These are phyloP conservation scores for Ailuropoda melanoleuca DNA, from an alignment of 2,113 vertebrate species.

Conservation along the genomic window DNA sequence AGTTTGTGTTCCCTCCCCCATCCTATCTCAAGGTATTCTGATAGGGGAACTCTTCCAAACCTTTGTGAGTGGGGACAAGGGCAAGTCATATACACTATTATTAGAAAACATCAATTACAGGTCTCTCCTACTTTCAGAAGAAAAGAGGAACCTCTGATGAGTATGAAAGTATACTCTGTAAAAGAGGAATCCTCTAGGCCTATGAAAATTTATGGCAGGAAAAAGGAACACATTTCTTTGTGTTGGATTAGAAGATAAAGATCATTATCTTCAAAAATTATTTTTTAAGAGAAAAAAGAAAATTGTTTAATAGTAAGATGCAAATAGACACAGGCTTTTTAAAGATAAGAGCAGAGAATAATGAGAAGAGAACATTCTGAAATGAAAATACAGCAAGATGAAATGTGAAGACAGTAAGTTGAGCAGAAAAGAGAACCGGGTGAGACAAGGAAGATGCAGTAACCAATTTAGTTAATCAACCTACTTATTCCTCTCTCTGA, in stretches of 20 bases:
- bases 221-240: background rate
- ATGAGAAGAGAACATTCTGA: slow-evolving; percentile 22
- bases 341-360: background rate
- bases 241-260: background rate
- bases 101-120: background rate
- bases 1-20: background rate
- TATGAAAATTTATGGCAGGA: background rate
- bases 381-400: background rate
- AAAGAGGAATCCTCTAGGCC: background rate
- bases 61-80: background rate
- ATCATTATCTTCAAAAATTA: slow-evolving; percentile 43
- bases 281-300: slow-evolving; percentile 17
- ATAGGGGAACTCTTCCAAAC: background rate
- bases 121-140: background rate
- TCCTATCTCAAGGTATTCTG: background rate
- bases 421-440: background rate
- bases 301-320: slow-evolving; percentile 48
- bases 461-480: background rate
- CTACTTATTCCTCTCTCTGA: background rate
- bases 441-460: background rate
- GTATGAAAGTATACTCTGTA: background rate
- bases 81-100: background rate
- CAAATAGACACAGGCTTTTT: background rate
- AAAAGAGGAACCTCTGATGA: background rate
- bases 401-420: background rate